These are phyloP conservation scores for Boloria selene DNA, from an alignment of 2,888 invertebrate species.

Conservation along the genomic window DNA sequence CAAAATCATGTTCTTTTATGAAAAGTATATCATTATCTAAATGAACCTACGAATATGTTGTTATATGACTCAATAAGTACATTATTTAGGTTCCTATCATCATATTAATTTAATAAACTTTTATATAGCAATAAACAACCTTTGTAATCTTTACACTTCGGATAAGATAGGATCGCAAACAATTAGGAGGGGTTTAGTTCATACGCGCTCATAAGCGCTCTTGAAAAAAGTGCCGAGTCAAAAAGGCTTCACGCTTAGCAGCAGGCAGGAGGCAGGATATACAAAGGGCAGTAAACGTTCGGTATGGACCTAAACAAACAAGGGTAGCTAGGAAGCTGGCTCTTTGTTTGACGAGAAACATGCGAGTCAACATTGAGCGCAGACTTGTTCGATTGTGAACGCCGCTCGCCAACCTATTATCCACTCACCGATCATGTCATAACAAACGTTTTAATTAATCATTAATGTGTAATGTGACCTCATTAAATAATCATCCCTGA, in stretches of 20 bases:
- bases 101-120: conserved; percentile 13
- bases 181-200: conserved; percentile 46
- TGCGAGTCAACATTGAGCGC: conserved; percentile 69
- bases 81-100: neutral
- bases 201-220: conserved; percentile 70
- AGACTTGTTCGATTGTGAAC: conserved; percentile 38
- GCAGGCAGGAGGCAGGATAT: conserved; percentile 64
- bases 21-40: conserved; percentile 7
- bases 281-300: conserved; percentile 81
- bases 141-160: conserved; percentile 20
- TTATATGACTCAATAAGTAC: too few species aligned
- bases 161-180: conserved; percentile 26
- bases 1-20: conserved; percentile 58
- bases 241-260: conserved; percentile 78
- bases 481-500: conserved; percentile 15
- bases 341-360: conserved; percentile 79
- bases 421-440: conserved; percentile 33
- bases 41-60: neutral
- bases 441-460: conserved; percentile 13
- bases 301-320: conserved; percentile 80
- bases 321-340: conserved; percentile 81
- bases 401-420: conserved; percentile 33
- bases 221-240: conserved; percentile 80
- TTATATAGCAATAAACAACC: conserved; percentile 6
- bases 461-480: conserved; percentile 13